Evolutionary conservation across 2,113 vertebrate genomes (phyloP).

Genomic region (Leucoraja erinaceus): DNA sequence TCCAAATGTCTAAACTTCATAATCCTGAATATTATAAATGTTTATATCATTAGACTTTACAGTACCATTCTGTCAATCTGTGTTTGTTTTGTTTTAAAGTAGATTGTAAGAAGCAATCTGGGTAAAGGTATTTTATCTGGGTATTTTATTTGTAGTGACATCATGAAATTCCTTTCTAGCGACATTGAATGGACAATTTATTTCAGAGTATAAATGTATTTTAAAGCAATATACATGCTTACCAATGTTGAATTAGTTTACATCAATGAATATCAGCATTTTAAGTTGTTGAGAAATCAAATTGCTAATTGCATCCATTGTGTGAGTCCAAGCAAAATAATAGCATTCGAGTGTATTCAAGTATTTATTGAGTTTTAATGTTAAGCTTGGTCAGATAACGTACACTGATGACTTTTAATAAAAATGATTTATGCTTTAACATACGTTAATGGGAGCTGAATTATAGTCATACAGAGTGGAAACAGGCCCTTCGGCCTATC

Average conservation of each 20-base stretch:
- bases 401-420: not conserved
- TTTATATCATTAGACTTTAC: not conserved
- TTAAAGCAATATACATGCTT: not conserved
- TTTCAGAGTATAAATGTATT: not conserved
- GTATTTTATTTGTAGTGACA: not conserved
- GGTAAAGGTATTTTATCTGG: conserved; percentile 16
- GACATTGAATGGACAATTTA: conserved; percentile 23
- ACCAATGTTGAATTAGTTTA: not conserved
- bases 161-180: conserved; percentile 16
- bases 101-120: not conserved
- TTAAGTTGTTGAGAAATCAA: not conserved
- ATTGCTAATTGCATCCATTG: not conserved
- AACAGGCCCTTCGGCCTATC: too few relatives aligned
- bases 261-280: not conserved
- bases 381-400: not conserved
- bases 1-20: not conserved
- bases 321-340: not conserved
- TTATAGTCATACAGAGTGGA: not conserved
- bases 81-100: not conserved
- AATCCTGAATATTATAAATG: conserved; percentile 6
- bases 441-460: not conserved
- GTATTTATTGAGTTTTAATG: not conserved
- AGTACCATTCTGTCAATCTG: not conserved
- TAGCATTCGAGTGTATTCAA: not conserved
- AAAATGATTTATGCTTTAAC: not conserved